These are phyloP conservation scores for Scaptodrosophila lebanonensis DNA, from an alignment of 1,140 invertebrate genomes.

Conservation along the genomic window DNA sequence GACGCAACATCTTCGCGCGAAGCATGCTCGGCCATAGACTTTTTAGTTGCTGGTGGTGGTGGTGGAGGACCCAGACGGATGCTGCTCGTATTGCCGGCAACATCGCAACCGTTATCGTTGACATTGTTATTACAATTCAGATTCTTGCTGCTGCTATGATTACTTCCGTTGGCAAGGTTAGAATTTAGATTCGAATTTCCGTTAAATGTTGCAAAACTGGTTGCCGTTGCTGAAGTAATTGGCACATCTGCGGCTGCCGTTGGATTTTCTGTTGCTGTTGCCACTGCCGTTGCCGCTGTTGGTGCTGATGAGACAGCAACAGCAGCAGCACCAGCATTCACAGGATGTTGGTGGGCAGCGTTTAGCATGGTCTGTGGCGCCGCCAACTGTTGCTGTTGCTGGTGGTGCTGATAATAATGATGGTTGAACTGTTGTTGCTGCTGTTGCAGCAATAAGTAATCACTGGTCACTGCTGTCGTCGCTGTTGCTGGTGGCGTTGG, in stretches of 20 bases:
- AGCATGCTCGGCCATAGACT: constrained; percentile 32
- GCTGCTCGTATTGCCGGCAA: constrained; percentile 31
- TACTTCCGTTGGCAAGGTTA: constrained; percentile 73
- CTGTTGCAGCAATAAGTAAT: constrained; percentile 56
- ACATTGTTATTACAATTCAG: constrained; percentile 55
- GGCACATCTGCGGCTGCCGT: constrained; percentile 5
- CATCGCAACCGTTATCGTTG: constrained; percentile 17
- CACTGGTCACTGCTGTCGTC: constrained; percentile 36
- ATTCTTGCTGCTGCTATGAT: constrained; percentile 38
- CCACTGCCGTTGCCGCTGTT: constrained; percentile 35
- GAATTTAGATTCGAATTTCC: constrained; percentile 76
- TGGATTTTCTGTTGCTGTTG: constrained; percentile 4
- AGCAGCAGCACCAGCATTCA: too few species aligned
- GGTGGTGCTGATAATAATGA: constrained; percentile 57
- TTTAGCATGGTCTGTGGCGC: constrained; percentile 39
- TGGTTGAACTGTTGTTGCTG: constrained; percentile 49
- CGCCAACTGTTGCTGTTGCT: constrained; percentile 55
- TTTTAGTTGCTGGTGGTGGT: constrained; percentile 54
- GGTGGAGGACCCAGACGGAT: constrained; percentile 24
- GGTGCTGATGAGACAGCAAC: constrained; percentile 39
- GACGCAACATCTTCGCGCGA: constrained; percentile 67
- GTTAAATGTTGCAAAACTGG: constrained; percentile 75
- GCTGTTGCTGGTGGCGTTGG: constrained; percentile 4
- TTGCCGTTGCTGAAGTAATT: constrained; percentile 31
- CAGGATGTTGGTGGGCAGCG: constrained; percentile 59